Evolutionary conservation across 1,140 invertebrate genomes (phyloP), one percentile per base, ranked within the genome.

Genomic region (Hyles vespertilio): DNA sequence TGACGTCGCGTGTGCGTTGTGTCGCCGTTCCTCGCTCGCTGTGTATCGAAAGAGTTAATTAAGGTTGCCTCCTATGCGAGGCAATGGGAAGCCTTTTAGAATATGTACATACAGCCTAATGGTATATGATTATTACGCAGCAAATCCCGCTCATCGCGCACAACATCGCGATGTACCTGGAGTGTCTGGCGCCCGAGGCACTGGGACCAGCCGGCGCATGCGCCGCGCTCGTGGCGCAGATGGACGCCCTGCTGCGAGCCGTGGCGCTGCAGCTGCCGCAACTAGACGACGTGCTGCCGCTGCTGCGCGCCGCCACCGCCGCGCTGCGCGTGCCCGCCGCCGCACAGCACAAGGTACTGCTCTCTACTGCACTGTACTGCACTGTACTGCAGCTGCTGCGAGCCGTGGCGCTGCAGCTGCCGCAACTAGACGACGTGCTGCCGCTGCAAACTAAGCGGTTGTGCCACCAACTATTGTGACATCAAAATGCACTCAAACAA

Each of bases 161-260:
- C 66, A 99, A 99, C 89, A 93, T 99, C 70, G 94, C 97, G 2
- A 95, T 93, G 74, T 99, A 99, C 88, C 91, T 99, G 77, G 96
- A 98, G 72, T 97, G 96, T 88, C 90, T 99, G 43, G 94, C 96
- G 3, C 85, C 97, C 59, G 97, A 99, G 80, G 94, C 94, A 3
- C 90, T 95, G 11, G 93, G 93, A 0, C 90, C 93, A 46, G 91
- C 90, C 32, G 90, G 92, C 10, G 99, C 97, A 94, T 93, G 92
- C 58, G 92, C 93, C 32, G 93, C 98, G 3, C 91, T 99, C 51
- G 89, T 93, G 44, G 94, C 96, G 76, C 91, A 93, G 52, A 91
- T 96, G 77, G 98, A 99, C 67, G 92, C 92, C 10, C 93, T 99
- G 64, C 95, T 98, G 79, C 92, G 98, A 32, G 92, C 94, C 70